These are phyloP conservation scores for Mesoclemmys tuberculata DNA, from an alignment of 2,113 vertebrate genomes.

Conservation along the genomic window DNA sequence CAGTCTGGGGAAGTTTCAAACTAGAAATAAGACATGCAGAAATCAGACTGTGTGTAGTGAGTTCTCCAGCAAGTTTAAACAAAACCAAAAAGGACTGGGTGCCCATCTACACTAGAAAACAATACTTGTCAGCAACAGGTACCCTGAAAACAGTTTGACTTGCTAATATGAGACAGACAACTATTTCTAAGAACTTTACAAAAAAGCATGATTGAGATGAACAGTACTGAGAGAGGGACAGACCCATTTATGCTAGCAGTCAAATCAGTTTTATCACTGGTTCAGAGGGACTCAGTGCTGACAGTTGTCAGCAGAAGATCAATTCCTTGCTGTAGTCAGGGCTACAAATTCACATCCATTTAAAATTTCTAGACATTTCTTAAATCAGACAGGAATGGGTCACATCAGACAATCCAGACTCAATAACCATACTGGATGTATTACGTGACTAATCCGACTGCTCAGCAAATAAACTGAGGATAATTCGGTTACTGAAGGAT, in stretches of 20 bases:
- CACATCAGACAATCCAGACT: background rate
- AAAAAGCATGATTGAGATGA: background rate
- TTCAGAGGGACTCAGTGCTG: rapidly evolving
- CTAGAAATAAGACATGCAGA: background rate
- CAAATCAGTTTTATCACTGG: background rate
- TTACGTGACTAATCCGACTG: background rate
- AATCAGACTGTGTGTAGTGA: background rate
- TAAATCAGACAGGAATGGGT: background rate
- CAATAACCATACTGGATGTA: background rate
- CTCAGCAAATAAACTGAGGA: background rate
- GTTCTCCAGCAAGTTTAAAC: background rate
- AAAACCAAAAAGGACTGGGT: rapidly evolving
- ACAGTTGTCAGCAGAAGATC: background rate
- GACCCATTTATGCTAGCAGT: background rate
- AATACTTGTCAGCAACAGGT: slow-evolving; percentile 11
- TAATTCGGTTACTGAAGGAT: too few relatives aligned
- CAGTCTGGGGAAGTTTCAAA: background rate
- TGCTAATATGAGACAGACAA: background rate
- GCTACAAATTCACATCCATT: background rate
- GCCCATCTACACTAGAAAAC: background rate
- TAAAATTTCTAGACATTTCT: background rate
- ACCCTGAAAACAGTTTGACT: background rate
- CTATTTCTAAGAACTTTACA: background rate
- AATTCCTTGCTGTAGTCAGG: background rate
- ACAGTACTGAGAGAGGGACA: background rate